Conservation (phyloP, 2,113 vertebrate species). For the Phasianus colchicus region DNA sequence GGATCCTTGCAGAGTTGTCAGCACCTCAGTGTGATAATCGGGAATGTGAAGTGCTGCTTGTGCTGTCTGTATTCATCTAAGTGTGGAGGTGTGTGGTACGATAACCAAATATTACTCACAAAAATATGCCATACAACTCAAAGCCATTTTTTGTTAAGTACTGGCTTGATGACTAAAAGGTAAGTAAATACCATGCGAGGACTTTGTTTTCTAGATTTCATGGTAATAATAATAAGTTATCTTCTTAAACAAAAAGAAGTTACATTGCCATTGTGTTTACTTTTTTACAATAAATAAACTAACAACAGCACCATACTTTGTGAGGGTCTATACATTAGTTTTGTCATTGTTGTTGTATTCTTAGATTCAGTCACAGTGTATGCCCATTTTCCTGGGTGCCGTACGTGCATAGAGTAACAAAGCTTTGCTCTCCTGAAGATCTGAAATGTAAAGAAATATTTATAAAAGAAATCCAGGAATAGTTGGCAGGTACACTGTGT, state of each 20-base stretch:
- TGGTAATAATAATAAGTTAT: not conserved
- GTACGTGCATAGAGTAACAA: accelerated
- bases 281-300: not conserved
- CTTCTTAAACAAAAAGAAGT: too few relatives aligned
- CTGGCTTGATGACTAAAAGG: not conserved
- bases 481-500: not conserved
- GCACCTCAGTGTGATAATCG: not conserved
- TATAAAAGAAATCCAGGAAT: not conserved
- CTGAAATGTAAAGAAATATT: not conserved
- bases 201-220: not conserved
- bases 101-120: not conserved
- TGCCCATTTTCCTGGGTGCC: not conserved
- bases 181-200: not conserved
- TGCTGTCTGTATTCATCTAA: not conserved
- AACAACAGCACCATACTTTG: not conserved
- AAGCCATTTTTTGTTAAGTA: not conserved
- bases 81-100: not conserved
- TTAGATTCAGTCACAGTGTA: not conserved
- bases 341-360: accelerated
- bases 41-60: not conserved
- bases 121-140: not conserved
- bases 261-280: not conserved
- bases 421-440: not conserved
- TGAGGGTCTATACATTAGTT: not conserved
- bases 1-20: not conserved